Conservation (phyloP, 92 coral and sea anemone genomes). For the Pocillopora meandrina region DNA sequence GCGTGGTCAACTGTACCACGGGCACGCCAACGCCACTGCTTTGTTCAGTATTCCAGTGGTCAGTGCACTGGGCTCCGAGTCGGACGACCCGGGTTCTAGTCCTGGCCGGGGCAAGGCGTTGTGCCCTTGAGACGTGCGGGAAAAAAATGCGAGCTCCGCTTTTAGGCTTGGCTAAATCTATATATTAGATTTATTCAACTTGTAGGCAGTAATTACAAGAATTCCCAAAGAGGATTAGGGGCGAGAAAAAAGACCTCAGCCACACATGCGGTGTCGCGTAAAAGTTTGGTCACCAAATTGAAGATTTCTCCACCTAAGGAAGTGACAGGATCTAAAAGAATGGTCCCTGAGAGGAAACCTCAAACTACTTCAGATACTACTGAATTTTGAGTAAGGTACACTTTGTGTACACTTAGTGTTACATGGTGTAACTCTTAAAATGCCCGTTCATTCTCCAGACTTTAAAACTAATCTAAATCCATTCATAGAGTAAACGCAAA, state of each 20-base stretch:
- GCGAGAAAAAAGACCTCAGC: conserved; percentile 2
- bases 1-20: too few relatives aligned
- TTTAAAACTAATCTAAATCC: too few relatives aligned
- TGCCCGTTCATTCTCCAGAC: too few relatives aligned
- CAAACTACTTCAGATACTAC: neutral
- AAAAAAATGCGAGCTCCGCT: too few relatives aligned
- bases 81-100: too few relatives aligned
- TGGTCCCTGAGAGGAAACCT: conserved; percentile 10
- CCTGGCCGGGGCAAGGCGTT: too few relatives aligned
- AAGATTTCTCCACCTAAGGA: conserved; percentile 28
- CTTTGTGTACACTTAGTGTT: neutral
- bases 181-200: neutral
- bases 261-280: conserved; percentile 14
- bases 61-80: too few relatives aligned
- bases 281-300: conserved; percentile 33
- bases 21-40: too few relatives aligned
- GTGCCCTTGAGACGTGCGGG: too few relatives aligned
- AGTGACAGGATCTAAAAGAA: conserved; percentile 27
- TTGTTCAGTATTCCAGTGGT: too few relatives aligned
- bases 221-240: conserved; percentile 11
- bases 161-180: neutral
- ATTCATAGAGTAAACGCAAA: too few relatives aligned
- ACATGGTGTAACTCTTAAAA: neutral
- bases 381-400: conserved; percentile 25
- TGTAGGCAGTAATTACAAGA: conserved; percentile 25